Base-by-base conservation (phyloP, 2,113 vertebrate genomes). In the Oreocharis arfaki region DNA sequence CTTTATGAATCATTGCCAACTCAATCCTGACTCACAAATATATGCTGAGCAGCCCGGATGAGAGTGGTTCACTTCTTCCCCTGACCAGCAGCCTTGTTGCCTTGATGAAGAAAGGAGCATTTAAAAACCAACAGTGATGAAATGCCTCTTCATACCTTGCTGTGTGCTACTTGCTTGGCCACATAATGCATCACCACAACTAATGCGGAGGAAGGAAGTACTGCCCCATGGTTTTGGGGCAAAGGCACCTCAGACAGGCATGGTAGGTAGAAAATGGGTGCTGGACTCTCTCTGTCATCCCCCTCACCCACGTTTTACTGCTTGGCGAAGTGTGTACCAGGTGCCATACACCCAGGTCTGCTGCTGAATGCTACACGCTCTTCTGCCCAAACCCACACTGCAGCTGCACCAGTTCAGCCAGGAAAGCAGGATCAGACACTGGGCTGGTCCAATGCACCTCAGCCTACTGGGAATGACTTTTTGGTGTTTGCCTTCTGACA, bases 1-100 rank as follows among this genome's bases (percentile, higher is more conserved):
- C 64, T 55, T 76, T 78, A 80, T 67, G 79, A 90, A 93, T 84
- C 79, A 71, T 41, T 92, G 41, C 52, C 78, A 85, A 67, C 88
- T 90, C 82, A 91, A 74, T 88, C 28, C 50, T 5, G 2, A 94
- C 86, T 89, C 77, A 90, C 32, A 81, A 81, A 77, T 52, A 53
- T 12, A 68, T 32, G 68, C 52, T 84, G 76, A 90, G 85, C 50
- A 93, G 50, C 21, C 55, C n/a, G 59, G 83, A 67, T 20, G 33
- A 65, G 68, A 73, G 50, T 11, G n/a, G 46, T 69, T 84, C 68
- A 50, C 33, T 56, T 80, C 64, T 60, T 94, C 26, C 41, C 1
- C 1, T 42, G 37, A 74, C 26, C 2, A 3, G 67, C 12, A 90
- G 61, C 23, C 50, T 88, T 65, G 28, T 26, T 82, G 65, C 41